phyloP scores from a whole-genome alignment of 1,140 invertebrate genomes.

The Helicorthomorpha holstii region DNA sequence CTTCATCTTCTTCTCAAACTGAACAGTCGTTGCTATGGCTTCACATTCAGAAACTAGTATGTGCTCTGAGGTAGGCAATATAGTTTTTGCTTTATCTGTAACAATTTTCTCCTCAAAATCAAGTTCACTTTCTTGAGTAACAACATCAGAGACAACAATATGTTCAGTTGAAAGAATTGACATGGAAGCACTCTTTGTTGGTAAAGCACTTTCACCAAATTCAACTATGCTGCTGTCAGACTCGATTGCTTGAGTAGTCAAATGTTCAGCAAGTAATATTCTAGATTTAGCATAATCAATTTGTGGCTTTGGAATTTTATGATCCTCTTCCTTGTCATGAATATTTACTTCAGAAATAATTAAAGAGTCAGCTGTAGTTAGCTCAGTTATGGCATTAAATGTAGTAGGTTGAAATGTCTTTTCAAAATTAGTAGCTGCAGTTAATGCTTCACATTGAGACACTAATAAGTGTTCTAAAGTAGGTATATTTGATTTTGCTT shows the following conservation, averaged over 20 bases:
- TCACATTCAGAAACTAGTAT: neutral
- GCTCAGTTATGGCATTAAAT: neutral
- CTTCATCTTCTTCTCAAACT: neutral
- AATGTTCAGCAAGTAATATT: neutral
- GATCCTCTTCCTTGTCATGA: conserved; percentile 26
- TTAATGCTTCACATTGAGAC: neutral
- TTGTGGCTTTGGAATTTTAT: neutral
- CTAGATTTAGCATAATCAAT: neutral
- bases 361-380: conserved; percentile 22
- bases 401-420: conserved; percentile 10
- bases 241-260: neutral
- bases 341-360: conserved; percentile 28
- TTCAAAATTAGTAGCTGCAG: conserved; percentile 14
- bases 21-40: neutral
- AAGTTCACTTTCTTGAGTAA: neutral
- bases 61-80: neutral
- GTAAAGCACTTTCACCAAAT: neutral
- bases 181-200: neutral
- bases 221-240: neutral
- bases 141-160: neutral
- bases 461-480: conserved; percentile 11
- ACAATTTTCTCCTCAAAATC: neutral
- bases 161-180: neutral
- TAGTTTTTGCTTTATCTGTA: neutral
- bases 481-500: conserved; percentile 21